Base-by-base conservation (phyloP, 1,140 invertebrate genomes). In the Neomicropteryx cornuta region DNA sequence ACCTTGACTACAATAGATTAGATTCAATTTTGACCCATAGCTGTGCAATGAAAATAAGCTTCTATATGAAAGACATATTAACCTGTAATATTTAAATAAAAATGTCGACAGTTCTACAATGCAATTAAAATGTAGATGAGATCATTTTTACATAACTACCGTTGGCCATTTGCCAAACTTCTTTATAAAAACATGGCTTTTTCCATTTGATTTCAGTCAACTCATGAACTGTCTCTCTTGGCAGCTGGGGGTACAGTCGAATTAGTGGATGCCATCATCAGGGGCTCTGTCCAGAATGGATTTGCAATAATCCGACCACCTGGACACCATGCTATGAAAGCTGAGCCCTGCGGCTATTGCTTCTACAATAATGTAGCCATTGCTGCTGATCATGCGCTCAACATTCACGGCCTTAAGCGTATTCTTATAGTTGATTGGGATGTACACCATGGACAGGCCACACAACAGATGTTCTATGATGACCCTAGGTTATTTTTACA, bases 381-480 rank as follows among this genome's bases (percentile, higher is more conserved):
- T 32, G 91, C 88, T 8, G 89, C 91, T 14, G 76, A 83, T 48
- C 75, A 85, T 57, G 83, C 81, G 18, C 51, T 96, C 3, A 66
- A 81, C 23, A 71, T 75, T 10, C 53, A 57, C 31, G 67, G 69
- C 10, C 53, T 72, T 3, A 14, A 20, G 14, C 5, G 79, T 50
- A 81, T 98, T 47, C 58, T 98, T 32, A 94, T 98, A 44, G 82
- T 99, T 1, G 96, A 99, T 64, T 97, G 90, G 81, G 96, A 99
- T 67, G 84, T 96, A 10, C 92, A 97, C 65, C 92, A 94, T 61
- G 92, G 92, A 0, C 90, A 96, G 68, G 94, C 83, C 1, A 96
- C 88, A 1, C 96, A 99, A 54, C 79, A 87, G 53, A 83, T 85
- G 72, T 97, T 98, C 65, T 97, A 97, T 55, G 71, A 92, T 43